Percentiles rank a stretch among this genome's conserved stretches.
phyloP scores from a whole-genome alignment of 2,113 vertebrate species.

The Chroicocephalus ridibundus region DNA sequence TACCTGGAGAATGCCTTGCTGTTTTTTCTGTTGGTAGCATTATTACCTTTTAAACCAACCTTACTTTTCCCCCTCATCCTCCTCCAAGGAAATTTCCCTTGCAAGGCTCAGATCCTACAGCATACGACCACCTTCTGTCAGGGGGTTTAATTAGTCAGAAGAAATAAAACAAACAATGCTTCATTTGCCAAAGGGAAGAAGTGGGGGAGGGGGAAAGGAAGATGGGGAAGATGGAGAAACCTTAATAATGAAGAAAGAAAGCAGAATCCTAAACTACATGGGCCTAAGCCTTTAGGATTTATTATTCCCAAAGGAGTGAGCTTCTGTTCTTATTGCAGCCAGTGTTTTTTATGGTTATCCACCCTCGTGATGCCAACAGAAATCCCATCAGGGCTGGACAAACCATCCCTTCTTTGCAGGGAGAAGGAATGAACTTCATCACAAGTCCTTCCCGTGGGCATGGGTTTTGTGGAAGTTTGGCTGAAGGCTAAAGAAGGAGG shows the following conservation, averaged over 20 bases:
- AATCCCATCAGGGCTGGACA: neutral
- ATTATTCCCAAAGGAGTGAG: accelerated
- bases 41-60: neutral
- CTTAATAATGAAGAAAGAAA: neutral
- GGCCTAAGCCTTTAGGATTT: neutral
- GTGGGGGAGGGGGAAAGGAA: neutral
- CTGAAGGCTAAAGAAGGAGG: neutral
- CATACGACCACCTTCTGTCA: neutral
- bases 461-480: neutral
- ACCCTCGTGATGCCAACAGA: neutral
- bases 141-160: constrained; percentile 29
- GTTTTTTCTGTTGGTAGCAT: neutral
- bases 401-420: neutral
- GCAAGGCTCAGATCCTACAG: neutral
- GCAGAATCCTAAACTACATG: neutral
- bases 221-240: neutral
- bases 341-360: neutral
- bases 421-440: neutral
- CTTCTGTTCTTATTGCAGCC: neutral
- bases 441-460: neutral
- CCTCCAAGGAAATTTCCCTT: neutral
- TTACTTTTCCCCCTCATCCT: neutral
- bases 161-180: neutral
- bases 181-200: neutral
- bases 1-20: neutral